Evolutionary conservation across 1,140 invertebrate genomes (phyloP).

Genomic region (Brachionus sp.): DNA sequence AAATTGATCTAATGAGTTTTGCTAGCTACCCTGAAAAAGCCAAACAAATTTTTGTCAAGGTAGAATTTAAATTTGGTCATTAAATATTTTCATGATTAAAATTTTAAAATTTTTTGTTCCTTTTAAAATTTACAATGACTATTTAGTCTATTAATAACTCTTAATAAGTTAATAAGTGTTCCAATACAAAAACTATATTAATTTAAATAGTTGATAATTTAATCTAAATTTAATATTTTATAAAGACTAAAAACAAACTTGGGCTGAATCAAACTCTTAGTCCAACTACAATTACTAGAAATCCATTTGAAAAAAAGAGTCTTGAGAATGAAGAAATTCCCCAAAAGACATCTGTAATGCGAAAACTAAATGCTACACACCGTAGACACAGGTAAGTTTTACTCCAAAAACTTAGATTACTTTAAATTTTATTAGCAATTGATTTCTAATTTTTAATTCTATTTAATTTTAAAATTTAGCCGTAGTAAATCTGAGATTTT

Average conservation of each 20-base stretch:
- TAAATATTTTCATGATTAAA: background rate
- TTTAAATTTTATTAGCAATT: background rate
- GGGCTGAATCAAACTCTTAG: background rate
- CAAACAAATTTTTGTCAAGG: conserved; percentile 44
- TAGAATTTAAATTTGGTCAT: background rate
- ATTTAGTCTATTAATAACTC: no score
- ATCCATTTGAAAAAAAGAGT: background rate
- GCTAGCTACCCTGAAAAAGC: conserved; percentile 38
- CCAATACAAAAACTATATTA: background rate
- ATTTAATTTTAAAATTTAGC: background rate
- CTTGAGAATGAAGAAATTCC: background rate
- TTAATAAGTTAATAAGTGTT: no score
- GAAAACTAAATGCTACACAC: background rate
- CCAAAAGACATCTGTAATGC: background rate
- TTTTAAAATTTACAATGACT: no score
- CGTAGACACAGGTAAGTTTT: background rate
- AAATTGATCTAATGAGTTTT: conserved; percentile 26
- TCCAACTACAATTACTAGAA: background rate
- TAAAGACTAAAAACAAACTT: conserved; percentile 18
- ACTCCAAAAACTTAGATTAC: no score
- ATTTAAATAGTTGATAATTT: background rate
- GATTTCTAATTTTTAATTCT: background rate
- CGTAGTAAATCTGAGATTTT: background rate
- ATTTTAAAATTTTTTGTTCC: no score
- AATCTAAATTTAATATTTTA: background rate